Percentiles rank a stretch among this genome's conserved stretches.
phyloP scores from a whole-genome alignment of 2,888 invertebrate genomes.

The Tolmerus cingulatus region DNA sequence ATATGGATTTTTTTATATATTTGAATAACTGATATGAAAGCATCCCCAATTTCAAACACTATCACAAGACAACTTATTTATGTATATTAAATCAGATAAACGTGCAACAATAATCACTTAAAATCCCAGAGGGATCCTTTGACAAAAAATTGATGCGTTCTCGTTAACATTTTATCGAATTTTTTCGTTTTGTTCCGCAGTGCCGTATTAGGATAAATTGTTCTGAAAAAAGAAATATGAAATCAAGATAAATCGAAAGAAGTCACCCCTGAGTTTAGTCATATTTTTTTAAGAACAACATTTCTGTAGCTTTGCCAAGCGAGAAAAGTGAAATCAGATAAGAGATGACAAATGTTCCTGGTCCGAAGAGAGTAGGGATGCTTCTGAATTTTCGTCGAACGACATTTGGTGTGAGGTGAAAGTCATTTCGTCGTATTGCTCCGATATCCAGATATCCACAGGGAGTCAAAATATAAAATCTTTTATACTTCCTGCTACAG shows the following conservation, averaged over 20 bases:
- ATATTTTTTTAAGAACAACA: constrained; percentile 8
- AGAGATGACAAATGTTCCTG: constrained; percentile 21
- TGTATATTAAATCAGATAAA: not conserved
- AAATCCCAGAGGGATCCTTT: constrained; percentile 9
- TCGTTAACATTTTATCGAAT: constrained; percentile 39
- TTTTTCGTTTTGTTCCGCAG: constrained; percentile 14
- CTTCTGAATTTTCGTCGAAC: not conserved
- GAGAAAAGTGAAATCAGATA: constrained; percentile 27
- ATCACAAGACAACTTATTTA: not conserved
- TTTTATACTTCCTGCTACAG: not conserved
- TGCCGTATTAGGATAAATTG: constrained; percentile 38
- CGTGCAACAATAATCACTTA: not conserved
- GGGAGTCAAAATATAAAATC: not conserved
- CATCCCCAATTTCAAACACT: not conserved
- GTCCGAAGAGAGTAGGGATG: not conserved
- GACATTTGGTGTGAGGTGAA: not conserved
- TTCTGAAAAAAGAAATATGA: not conserved
- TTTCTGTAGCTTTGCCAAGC: not conserved
- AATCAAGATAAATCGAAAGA: constrained; percentile 37
- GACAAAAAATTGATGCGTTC: constrained; percentile 24
- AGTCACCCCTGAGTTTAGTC: constrained; percentile 11
- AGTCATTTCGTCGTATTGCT: not conserved
- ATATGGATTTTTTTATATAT: not conserved
- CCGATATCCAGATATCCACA: not conserved
- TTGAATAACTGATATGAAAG: not conserved